These are phyloP conservation scores for Dolichomitus sp. DNA, from an alignment of 2,888 invertebrate species.

Conservation along the genomic window DNA sequence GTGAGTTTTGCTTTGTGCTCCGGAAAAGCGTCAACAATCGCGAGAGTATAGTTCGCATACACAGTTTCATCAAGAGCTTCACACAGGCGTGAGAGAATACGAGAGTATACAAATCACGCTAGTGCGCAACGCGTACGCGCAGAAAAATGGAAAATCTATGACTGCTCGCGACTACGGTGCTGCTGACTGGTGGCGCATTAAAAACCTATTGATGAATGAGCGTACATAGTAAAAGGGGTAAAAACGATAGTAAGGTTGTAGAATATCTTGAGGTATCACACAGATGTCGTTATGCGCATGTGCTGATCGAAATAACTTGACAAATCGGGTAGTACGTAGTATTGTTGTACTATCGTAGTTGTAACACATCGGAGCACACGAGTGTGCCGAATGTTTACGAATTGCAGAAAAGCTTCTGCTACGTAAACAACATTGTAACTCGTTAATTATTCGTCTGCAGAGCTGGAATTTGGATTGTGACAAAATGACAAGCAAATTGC, in stretches of 20 bases:
- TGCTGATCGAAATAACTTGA: conserved; percentile 4
- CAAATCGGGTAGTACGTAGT: conserved; percentile 7
- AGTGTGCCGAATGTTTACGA: conserved; percentile 30
- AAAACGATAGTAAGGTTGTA: not conserved
- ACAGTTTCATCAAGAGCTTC: conserved; percentile 25
- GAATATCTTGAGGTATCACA: not conserved
- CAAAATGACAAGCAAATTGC: conserved; percentile 64
- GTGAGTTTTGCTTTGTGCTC: conserved; percentile 61
- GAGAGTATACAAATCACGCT: conserved; percentile 2
- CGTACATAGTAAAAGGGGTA: conserved; percentile 17
- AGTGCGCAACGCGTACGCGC: conserved; percentile 41
- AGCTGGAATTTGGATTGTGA: not conserved
- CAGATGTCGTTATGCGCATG: conserved; percentile 35
- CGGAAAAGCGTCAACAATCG: conserved; percentile 71
- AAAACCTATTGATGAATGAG: conserved; percentile 35
- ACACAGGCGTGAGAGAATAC: conserved; percentile 41
- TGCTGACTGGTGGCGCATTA: conserved; percentile 32
- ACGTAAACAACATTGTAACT: not conserved
- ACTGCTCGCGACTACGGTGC: conserved; percentile 23
- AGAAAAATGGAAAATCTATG: conserved; percentile 68
- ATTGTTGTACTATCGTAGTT: conserved; percentile 9
- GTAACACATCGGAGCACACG: not conserved
- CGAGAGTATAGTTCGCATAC: conserved; percentile 48
- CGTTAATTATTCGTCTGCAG: not conserved
- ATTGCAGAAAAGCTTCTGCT: conserved; percentile 1